Evolutionary conservation across 2,888 invertebrate genomes (phyloP), one percentile per base, ranked within the genome.

Genomic region (Scotopteryx bipunctaria): DNA sequence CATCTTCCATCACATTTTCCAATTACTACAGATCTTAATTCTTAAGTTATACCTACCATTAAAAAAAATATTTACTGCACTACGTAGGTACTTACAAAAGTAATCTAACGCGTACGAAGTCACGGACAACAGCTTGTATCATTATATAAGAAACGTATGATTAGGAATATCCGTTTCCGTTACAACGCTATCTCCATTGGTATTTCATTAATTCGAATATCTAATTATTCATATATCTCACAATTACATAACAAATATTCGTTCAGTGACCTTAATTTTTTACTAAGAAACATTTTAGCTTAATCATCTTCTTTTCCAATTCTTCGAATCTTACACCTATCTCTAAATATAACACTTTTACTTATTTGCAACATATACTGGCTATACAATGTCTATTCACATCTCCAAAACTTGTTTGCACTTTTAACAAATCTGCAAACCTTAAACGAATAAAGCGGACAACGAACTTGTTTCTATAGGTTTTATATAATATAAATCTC

Each of bases 341-440:
- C 64, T 57, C 63, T 64, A 60, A 52, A 47, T 21, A 49, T 53
- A 31, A 54, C 59, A 81, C 82, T 79, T 78, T 81, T 79, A 72
- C 81, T 74, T 49, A 58, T 68, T 75, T 73, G 62, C 63, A 64
- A 55, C 59, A 68, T 75, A 76, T 19, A 43, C 48, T 48, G n/a
- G 37, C 75, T 79, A 78, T 76, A 80, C 78, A 73, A 74, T 69
- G 67, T 64, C 63, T 64, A 64, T 66, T 73, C 72, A 73, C 81
- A 77, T 85, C 85, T 83, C 73, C 81, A 71, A 68, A 67, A 66
- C 71, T 63, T 87, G 74, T 88, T 88, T 86, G 80, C 71, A 86
- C 89, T 89, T 88, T 89, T 86, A 65, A 53, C 82, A 85, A 76
- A 78, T 85, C 75, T 78, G 78, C 83, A 79, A 85, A 82, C 74